Percentiles rank a stretch among this genome's conserved stretches.
phyloP scores from a whole-genome alignment of 2,113 vertebrate species.

The Nycticebus coucang region DNA sequence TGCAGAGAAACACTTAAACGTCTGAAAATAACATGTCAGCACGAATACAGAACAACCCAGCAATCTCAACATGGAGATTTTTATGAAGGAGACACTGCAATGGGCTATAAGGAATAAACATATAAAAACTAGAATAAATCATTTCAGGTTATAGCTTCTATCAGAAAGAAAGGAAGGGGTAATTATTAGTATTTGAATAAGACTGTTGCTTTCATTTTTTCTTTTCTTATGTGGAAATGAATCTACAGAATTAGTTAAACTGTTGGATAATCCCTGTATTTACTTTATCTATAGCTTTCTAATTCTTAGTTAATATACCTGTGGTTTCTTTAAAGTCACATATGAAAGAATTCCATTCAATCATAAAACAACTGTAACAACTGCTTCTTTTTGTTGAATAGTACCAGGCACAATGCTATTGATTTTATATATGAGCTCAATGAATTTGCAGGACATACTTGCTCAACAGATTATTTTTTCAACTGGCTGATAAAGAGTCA shows the following conservation, averaged over 20 bases:
- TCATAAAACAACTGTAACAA: background rate
- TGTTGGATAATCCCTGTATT: background rate
- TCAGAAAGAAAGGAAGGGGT: background rate
- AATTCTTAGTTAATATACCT: background rate
- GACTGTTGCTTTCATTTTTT: background rate
- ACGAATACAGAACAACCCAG: background rate
- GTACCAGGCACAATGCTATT: background rate
- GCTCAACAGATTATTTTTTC: background rate
- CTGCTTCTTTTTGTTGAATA: background rate
- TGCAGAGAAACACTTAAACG: background rate
- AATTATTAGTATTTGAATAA: background rate
- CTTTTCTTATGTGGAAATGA: conserved; percentile 5
- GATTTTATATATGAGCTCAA: background rate
- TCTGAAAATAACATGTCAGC: background rate
- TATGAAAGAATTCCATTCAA: background rate
- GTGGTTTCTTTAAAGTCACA: background rate
- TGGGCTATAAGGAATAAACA: background rate
- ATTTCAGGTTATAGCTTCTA: background rate
- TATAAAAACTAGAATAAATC: background rate
- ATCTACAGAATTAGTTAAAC: background rate
- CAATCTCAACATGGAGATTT: background rate
- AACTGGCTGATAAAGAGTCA: background rate
- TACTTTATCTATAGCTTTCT: background rate
- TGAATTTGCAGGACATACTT: background rate
- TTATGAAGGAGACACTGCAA: background rate